Conservation (phyloP, 2,113 vertebrate species). For the Turnix velox region DNA sequence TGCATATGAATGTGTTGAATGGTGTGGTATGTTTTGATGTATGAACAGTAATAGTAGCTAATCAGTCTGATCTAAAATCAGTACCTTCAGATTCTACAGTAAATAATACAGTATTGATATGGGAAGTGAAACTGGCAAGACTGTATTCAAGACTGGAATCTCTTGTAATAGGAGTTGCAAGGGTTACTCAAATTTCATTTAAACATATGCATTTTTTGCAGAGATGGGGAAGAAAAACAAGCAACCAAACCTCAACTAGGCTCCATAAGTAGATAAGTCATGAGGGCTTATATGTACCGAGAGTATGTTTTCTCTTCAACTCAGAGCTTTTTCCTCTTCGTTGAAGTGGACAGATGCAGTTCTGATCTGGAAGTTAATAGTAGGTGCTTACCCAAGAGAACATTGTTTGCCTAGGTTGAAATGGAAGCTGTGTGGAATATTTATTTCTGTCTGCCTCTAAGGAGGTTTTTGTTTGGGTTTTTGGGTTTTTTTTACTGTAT, state of each 20-base stretch:
- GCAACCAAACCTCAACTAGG: neutral
- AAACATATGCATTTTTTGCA: neutral
- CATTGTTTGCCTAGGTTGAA: neutral
- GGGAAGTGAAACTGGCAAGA: neutral
- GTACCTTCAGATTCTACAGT: neutral
- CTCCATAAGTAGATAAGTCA: neutral
- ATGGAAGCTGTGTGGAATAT: neutral
- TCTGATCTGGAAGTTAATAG: neutral
- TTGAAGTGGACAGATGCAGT: neutral
- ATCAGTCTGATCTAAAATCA: neutral
- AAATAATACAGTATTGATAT: neutral
- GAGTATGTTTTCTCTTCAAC: neutral
- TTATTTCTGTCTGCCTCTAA: neutral
- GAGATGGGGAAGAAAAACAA: neutral
- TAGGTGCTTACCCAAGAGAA: neutral
- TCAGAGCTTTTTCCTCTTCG: fast-evolving
- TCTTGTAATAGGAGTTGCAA: neutral
- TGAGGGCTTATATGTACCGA: neutral
- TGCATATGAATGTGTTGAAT: constrained; percentile 20
- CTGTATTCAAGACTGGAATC: neutral
- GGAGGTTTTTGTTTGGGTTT: no score
- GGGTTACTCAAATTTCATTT: neutral
- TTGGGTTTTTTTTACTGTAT: neutral
- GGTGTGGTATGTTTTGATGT: constrained; percentile 8
- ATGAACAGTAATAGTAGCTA: neutral